Conservation (phyloP, 2,797 vertebrate species). For the Semaprochilodus insignis region DNA sequence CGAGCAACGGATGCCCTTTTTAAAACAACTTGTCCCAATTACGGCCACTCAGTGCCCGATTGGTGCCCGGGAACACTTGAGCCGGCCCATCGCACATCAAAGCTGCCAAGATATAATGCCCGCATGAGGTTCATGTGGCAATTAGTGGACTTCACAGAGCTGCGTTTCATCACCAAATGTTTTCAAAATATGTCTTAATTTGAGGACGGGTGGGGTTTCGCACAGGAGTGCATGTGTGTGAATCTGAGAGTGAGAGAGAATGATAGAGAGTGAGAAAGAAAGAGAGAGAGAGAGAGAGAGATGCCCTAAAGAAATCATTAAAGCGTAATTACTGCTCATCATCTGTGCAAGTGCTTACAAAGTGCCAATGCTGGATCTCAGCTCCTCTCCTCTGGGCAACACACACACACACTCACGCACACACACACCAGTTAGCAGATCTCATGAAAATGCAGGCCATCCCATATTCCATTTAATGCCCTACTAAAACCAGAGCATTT, state of each 20-base stretch:
- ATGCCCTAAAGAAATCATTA: slow-evolving; percentile 83
- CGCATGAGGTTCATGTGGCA: slow-evolving; percentile 66
- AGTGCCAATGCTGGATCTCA: slow-evolving; percentile 75
- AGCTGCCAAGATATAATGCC: slow-evolving; percentile 66
- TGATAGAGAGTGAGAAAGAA: slow-evolving; percentile 24
- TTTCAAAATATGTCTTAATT: slow-evolving; percentile 80
- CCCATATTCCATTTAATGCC: slow-evolving; percentile 48
- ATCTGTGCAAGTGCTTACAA: slow-evolving; percentile 79
- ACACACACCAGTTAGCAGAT: slow-evolving; percentile 45
- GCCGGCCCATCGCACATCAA: slow-evolving; percentile 71
- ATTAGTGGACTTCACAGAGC: slow-evolving; percentile 71
- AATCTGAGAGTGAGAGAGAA: slow-evolving; percentile 18
- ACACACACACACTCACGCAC: slow-evolving; percentile 57
- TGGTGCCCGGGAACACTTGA: slow-evolving; percentile 65
- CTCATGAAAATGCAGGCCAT: slow-evolving; percentile 54
- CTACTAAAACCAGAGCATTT: slow-evolving; percentile 38
- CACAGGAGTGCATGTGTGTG: slow-evolving; percentile 35
- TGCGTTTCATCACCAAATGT: slow-evolving; percentile 77
- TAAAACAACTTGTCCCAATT: slow-evolving; percentile 80
- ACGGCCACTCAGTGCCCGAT: slow-evolving; percentile 75
- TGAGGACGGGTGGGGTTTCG: slow-evolving; percentile 50
- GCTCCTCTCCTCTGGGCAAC: slow-evolving; percentile 66
- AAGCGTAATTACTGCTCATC: slow-evolving; percentile 80
- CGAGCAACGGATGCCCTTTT: slow-evolving; percentile 69
- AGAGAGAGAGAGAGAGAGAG: slow-evolving; percentile 60